Percentiles rank a stretch among this genome's conserved stretches.
phyloP scores from a whole-genome alignment of 2,113 vertebrate genomes.

The Dromiciops gliroides region DNA sequence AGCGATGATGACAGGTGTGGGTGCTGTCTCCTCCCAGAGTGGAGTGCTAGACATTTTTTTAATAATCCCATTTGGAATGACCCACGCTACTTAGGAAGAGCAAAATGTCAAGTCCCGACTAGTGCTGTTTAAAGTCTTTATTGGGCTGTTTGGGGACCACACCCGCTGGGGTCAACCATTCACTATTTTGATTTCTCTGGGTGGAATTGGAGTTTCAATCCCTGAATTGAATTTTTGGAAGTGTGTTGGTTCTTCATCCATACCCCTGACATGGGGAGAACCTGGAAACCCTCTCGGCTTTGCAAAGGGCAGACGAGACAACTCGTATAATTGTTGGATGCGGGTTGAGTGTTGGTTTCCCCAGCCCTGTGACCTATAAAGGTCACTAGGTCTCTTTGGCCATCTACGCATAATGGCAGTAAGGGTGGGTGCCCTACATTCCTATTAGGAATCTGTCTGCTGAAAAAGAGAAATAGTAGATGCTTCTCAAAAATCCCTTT shows the following conservation, averaged over 20 bases:
- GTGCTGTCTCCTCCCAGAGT: background rate
- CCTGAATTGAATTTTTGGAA: background rate
- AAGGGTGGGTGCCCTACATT: background rate
- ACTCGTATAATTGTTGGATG: background rate
- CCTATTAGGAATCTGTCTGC: background rate
- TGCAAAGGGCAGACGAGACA: background rate
- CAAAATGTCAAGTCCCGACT: conserved; percentile 40
- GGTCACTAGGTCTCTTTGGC: background rate
- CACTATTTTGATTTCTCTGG: background rate
- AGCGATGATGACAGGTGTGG: conserved; percentile 32
- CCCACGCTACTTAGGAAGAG: conserved; percentile 27
- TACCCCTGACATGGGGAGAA: background rate
- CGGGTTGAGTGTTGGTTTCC: background rate
- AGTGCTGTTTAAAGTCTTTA: background rate
- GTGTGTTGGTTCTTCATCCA: background rate
- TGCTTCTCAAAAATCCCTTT: background rate
- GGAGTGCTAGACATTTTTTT: conserved; percentile 9
- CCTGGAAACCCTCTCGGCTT: background rate
- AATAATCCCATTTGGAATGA: conserved; percentile 4
- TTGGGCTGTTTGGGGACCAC: background rate
- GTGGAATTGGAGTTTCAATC: background rate
- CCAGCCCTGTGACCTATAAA: background rate
- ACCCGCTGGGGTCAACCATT: background rate
- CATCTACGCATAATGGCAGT: background rate
- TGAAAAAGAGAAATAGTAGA: background rate